Percentiles rank a stretch among this genome's conserved stretches.
These are phyloP conservation scores for Petaurus breviceps DNA, from an alignment of 2,113 vertebrate genomes.

Conservation along the genomic window DNA sequence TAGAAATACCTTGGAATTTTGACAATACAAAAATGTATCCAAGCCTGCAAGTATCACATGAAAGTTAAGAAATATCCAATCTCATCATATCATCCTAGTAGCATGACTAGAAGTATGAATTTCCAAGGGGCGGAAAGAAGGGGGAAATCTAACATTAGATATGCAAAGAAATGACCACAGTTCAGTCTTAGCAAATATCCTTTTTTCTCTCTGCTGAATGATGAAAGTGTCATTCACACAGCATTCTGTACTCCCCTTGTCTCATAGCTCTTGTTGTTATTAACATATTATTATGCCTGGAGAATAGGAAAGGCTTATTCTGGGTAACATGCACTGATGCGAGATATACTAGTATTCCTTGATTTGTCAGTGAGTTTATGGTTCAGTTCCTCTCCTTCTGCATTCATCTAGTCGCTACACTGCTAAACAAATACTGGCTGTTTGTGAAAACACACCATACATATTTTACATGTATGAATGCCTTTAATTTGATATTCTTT, in stretches of 20 bases:
- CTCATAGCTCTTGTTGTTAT: conserved; percentile 69
- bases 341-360: conserved; percentile 33
- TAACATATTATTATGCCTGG: conserved; percentile 72
- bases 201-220: conserved; percentile 61
- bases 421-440: conserved; percentile 38
- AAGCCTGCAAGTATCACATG: conserved; percentile 2
- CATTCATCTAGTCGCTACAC: conserved; percentile 28
- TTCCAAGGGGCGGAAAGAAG: conserved; percentile 5
- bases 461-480: conserved; percentile 48
- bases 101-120: neutral
- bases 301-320: conserved; percentile 54
- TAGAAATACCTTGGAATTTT: conserved; percentile 28
- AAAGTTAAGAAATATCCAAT: neutral
- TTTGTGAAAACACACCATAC: conserved; percentile 1
- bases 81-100: neutral
- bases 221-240: conserved; percentile 69
- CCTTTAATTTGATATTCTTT: conserved; percentile 45
- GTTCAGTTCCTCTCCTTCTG: conserved; percentile 39
- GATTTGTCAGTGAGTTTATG: conserved; percentile 57
- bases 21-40: conserved; percentile 16
- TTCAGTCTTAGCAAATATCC: conserved; percentile 52
- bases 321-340: conserved; percentile 39
- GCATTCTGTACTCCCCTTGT: conserved; percentile 51
- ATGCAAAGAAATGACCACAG: conserved; percentile 56
- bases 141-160: neutral